Conservation (phyloP, 2,888 invertebrate genomes). For the Dryococelus australis region DNA sequence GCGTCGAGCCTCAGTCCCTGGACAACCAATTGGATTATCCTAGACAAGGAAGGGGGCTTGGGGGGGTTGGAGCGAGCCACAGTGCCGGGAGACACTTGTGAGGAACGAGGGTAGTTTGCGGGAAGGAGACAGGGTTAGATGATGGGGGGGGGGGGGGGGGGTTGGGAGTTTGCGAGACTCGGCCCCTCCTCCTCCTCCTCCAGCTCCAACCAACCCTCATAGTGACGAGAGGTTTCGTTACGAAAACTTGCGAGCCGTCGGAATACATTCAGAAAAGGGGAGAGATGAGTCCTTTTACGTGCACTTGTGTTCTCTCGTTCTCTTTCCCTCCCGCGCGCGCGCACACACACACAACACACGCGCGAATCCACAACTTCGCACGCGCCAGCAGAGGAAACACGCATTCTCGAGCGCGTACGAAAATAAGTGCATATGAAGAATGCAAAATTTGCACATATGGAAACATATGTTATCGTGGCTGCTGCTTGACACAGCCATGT, state of each 20-base stretch:
- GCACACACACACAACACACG: background rate
- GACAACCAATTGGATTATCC: slow-evolving; percentile 4
- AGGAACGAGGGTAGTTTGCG: slow-evolving; percentile 1
- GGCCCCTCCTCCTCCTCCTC: background rate
- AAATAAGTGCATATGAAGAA: no score
- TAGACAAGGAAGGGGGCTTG: background rate
- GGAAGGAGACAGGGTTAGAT: background rate
- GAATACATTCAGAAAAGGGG: background rate
- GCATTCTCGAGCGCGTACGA: no score
- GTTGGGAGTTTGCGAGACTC: background rate
- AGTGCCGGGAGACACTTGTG: background rate
- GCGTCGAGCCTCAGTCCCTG: background rate
- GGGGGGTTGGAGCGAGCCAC: background rate
- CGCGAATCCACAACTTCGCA: no score
- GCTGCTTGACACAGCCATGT: no score
- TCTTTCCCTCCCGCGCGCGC: background rate
- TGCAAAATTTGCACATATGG: no score
- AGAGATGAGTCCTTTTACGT: background rate
- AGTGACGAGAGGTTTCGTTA: background rate
- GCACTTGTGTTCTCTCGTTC: background rate
- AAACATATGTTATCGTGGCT: no score
- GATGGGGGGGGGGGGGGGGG: background rate
- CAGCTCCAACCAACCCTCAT: background rate
- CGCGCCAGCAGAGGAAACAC: no score
- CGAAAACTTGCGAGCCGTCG: background rate